Evolutionary conservation across 2,888 invertebrate genomes (phyloP).

Genomic region (Eupithecia vulgata): DNA sequence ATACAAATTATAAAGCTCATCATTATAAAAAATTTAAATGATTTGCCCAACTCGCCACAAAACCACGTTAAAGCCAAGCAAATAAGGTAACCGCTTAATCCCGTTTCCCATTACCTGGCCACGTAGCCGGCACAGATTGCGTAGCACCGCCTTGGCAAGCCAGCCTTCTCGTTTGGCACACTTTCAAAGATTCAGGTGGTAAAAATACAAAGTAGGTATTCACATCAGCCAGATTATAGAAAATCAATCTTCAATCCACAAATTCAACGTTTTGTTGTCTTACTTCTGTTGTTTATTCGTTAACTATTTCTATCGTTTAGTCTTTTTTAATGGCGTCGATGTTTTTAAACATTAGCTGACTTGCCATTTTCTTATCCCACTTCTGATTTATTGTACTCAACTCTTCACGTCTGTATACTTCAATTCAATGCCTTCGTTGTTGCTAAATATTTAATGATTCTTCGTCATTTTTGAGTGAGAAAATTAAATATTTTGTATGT

Average conservation of each 20-base stretch:
- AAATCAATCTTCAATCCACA: too few relatives aligned
- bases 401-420: too few relatives aligned
- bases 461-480: too few relatives aligned
- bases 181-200: conserved; percentile 20
- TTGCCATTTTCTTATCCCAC: not conserved
- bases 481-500: too few relatives aligned
- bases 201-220: not conserved
- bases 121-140: conserved; percentile 32
- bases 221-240: too few relatives aligned
- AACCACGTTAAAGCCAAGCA: conserved; percentile 17
- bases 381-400: not conserved
- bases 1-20: not conserved
- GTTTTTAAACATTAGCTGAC: not conserved
- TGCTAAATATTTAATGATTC: too few relatives aligned
- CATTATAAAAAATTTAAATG: not conserved
- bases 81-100: conserved; percentile 37
- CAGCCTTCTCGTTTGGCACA: conserved; percentile 26
- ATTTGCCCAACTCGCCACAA: conserved; percentile 1
- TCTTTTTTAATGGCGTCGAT: not conserved
- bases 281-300: not conserved
- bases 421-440: too few relatives aligned
- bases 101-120: conserved; percentile 30
- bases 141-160: conserved; percentile 26
- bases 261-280: not conserved
- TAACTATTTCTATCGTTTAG: not conserved